Evolutionary conservation across 2,888 invertebrate species (phyloP), one percentile per base, ranked within the genome.

Genomic region (Parnassius orleans): DNA sequence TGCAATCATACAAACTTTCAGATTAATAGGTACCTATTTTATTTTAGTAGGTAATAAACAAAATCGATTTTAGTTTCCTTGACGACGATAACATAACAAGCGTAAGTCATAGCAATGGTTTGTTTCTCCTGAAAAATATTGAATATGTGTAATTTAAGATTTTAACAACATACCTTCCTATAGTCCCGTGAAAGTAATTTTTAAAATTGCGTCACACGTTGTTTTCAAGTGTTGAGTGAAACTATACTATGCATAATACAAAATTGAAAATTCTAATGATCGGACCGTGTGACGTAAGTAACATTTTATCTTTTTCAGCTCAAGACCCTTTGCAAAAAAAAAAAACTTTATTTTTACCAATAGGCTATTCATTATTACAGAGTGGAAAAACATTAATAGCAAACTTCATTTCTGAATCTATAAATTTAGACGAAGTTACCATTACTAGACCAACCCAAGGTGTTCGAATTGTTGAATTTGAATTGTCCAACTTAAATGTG

Each of bases 381-480:
- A 93, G 94, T 83, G 95, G 95, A 2, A 96, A 96, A 86, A 94
- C 95, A 19, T 89, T 88, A 15, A 92, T 95, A 72, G 93, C 95
- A 0, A 96, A 96, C 81, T 95, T 94, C 74, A 83, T 96, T 70
- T 94, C 95, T 0, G 95, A 95, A 77, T 85, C 87, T 1, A 81
- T 86, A 58, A 94, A 95, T 46, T 93, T 93, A 12, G 95, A 95
- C 71, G 90, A 93, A 64, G 85, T 92, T 11, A 93, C 89, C 53
- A 88, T 93, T 33, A 94, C 95, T 68, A 91, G 93, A 68, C 94
- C 96, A 2, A 96, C 96, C 0, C 93, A 94, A 81, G 96, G 95
- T 50, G 94, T 94, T 46, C 92, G 96, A 72, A 95, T 96, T 71
- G 90, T 96, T 12, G 96, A 96, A 79, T 96, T 96, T 81, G 96